phyloP scores from a whole-genome alignment of 2,797 vertebrate genomes.

The Threskiornis aethiopicus region DNA sequence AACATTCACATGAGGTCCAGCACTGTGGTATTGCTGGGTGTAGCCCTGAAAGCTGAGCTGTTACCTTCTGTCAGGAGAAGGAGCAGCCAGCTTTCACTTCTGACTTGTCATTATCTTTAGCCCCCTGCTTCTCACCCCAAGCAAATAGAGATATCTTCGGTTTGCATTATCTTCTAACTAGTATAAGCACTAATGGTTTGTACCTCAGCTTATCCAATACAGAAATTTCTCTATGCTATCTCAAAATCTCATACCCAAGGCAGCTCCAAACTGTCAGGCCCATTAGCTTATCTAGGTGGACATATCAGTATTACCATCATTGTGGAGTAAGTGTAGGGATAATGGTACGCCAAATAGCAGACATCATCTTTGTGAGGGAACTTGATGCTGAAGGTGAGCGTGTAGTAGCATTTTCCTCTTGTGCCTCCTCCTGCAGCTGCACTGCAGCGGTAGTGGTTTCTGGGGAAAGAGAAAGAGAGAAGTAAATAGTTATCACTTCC shows the following conservation, averaged over 20 bases:
- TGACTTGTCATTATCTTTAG: neutral
- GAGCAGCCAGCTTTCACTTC: neutral
- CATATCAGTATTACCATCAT: slow-evolving; percentile 81
- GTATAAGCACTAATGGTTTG: neutral
- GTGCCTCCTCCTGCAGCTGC: neutral
- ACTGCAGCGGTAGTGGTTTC: slow-evolving; percentile 83
- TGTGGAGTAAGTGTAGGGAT: slow-evolving; percentile 89
- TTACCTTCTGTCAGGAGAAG: neutral
- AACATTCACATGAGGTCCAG: neutral
- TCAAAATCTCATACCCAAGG: neutral
- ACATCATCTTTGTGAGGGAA: slow-evolving; percentile 88
- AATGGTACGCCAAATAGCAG: slow-evolving; percentile 94
- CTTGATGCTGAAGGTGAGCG: slow-evolving; percentile 84
- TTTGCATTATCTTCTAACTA: neutral
- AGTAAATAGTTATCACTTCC: neutral
- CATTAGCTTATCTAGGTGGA: neutral
- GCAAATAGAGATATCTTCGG: neutral
- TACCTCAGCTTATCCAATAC: neutral
- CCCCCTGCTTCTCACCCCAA: neutral
- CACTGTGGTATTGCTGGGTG: too few relatives aligned
- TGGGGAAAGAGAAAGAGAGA: slow-evolving; percentile 42
- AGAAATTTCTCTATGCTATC: neutral
- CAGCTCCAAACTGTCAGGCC: neutral
- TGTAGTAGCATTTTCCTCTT: slow-evolving; percentile 80
- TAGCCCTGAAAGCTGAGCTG: neutral